Conservation (phyloP, 2,888 invertebrate genomes). For the Xanthorhoe spadicearia region DNA sequence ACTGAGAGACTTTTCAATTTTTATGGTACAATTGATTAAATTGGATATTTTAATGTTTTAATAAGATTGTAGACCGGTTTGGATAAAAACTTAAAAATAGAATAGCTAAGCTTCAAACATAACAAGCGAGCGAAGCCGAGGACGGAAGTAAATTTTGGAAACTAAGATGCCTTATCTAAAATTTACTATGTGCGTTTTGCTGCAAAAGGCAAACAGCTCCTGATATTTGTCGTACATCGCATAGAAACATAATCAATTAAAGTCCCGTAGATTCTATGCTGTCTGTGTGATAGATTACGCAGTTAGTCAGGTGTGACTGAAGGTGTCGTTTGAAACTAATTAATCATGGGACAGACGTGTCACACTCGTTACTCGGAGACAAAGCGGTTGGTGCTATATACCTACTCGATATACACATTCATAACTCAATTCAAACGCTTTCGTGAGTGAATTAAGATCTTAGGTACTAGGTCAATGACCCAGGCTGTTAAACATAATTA, state of each 20-base stretch:
- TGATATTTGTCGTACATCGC: not conserved
- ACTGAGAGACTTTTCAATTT: not conserved
- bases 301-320: constrained; percentile 8
- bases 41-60: no score
- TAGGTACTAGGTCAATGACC: not conserved
- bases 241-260: not conserved
- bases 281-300: constrained; percentile 10
- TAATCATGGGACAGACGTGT: constrained; percentile 10
- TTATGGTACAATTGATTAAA: no score
- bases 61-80: no score
- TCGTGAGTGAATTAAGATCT: not conserved
- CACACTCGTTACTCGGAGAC: constrained; percentile 4
- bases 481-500: no score
- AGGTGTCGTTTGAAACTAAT: constrained; percentile 10
- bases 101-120: no score
- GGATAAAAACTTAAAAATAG: no score
- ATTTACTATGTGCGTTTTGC: no score
- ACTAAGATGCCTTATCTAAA: no score
- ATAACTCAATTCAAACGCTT: not conserved
- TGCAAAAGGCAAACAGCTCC: not conserved
- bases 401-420: not conserved
- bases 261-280: not conserved
- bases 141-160: no score
- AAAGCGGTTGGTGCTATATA: not conserved
- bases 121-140: no score